A percentile compares a stretch with the other conserved stretches of the same genome.
phyloP scores from a whole-genome alignment of 1,140 invertebrate species.

The Triops cancriformis region DNA sequence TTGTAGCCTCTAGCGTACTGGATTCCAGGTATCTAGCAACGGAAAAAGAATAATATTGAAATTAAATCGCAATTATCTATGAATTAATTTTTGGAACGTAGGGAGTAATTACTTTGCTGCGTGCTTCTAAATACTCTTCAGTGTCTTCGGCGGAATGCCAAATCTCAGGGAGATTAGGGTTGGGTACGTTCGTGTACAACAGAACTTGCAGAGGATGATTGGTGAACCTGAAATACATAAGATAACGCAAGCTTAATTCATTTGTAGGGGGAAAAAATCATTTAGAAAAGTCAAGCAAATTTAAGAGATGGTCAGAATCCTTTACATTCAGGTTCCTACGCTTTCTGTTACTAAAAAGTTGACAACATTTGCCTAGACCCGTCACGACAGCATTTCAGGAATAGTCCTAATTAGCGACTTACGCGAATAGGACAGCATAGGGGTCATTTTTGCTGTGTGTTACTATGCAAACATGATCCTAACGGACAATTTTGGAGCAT shows the following conservation, averaged over 20 bases:
- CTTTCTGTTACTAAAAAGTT: too few relatives aligned
- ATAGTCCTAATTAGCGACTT: too few relatives aligned
- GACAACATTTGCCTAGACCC: too few relatives aligned
- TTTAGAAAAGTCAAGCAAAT: too few relatives aligned
- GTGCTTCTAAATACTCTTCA: constrained; percentile 20
- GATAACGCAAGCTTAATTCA: not conserved
- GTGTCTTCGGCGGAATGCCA: constrained; percentile 27
- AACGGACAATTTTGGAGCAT: too few relatives aligned
- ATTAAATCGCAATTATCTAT: not conserved
- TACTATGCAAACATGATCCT: too few relatives aligned
- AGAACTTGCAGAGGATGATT: constrained; percentile 49
- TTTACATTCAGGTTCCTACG: too few relatives aligned
- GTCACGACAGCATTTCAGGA: too few relatives aligned
- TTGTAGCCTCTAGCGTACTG: constrained; percentile 49
- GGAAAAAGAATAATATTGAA: constrained; percentile 28
- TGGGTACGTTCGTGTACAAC: constrained; percentile 46
- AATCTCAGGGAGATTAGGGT: constrained; percentile 32
- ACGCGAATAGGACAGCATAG: too few relatives aligned
- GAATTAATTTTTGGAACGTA: constrained; percentile 1
- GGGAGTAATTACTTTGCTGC: constrained; percentile 29
- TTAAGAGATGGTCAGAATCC: too few relatives aligned
- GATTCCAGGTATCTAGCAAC: constrained; percentile 45
- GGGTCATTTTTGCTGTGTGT: too few relatives aligned
- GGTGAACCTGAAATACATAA: constrained; percentile 45
- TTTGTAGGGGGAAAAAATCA: too few relatives aligned